Conservation (phyloP, 2,113 vertebrate genomes). For the Chamaea fasciata region DNA sequence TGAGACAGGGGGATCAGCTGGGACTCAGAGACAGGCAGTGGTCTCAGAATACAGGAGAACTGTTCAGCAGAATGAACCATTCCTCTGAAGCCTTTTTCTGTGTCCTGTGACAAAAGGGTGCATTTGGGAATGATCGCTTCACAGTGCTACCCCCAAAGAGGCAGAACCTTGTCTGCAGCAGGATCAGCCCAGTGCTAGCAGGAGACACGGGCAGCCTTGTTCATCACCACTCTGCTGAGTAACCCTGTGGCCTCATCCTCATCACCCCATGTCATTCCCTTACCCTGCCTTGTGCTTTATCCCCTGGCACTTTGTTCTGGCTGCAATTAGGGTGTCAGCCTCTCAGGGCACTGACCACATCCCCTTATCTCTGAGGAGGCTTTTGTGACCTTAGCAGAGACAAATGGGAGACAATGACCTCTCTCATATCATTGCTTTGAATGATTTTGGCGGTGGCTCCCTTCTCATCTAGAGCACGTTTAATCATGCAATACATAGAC, state of each 20-base stretch:
- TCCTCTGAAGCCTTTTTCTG: background rate
- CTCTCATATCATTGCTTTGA: background rate
- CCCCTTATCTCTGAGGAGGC: background rate
- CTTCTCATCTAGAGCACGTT: background rate
- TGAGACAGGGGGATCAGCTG: background rate
- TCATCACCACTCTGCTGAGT: background rate
- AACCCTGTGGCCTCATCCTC: conserved; percentile 5
- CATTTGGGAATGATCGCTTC: background rate
- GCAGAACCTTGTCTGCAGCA: background rate
- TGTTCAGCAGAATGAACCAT: background rate
- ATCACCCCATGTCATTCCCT: background rate
- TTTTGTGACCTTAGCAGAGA: background rate
- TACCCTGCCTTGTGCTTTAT: background rate
- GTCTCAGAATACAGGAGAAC: background rate
- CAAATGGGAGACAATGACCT: background rate
- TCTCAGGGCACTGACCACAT: background rate
- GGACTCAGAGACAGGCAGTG: background rate
- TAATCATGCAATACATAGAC: background rate
- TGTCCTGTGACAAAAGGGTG: background rate
- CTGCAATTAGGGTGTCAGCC: conserved; percentile 11
- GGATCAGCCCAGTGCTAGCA: background rate
- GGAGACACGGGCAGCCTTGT: background rate
- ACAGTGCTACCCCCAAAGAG: background rate
- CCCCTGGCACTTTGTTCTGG: background rate
- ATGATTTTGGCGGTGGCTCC: background rate